Evolutionary conservation across 2,797 vertebrate genomes (phyloP).

Genomic region (Gymnoscopelus microlampas): DNA sequence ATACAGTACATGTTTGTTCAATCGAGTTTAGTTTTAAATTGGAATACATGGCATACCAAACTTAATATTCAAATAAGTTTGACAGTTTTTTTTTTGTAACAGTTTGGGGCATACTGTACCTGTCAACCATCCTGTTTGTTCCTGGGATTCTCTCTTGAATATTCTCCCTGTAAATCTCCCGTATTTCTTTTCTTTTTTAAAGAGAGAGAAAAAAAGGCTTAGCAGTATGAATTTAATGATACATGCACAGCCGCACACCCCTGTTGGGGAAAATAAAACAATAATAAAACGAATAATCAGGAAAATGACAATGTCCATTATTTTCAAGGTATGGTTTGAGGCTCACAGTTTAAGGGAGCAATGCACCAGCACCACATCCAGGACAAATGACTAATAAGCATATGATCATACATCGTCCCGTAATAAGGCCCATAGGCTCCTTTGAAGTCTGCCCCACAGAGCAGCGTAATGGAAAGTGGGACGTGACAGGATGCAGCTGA

Average conservation of each 20-base stretch:
- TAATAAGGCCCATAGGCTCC: slow-evolving; percentile 41
- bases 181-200: too few species aligned
- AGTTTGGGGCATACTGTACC: too few species aligned
- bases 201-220: background rate
- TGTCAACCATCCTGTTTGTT: too few species aligned
- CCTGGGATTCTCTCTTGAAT: too few species aligned
- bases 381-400: slow-evolving; percentile 38
- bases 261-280: background rate
- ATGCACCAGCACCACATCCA: background rate
- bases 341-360: background rate
- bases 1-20: too few species aligned
- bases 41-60: too few species aligned
- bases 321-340: slow-evolving; percentile 3
- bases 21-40: too few species aligned
- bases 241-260: background rate
- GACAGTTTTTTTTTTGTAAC: too few species aligned
- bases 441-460: slow-evolving; percentile 65
- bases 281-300: too few species aligned
- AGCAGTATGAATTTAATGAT: background rate
- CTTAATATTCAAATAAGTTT: too few species aligned
- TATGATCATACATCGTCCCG: slow-evolving; percentile 23
- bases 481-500: slow-evolving; percentile 60
- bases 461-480: slow-evolving; percentile 55
- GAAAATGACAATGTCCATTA: too few species aligned
- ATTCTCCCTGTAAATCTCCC: too few species aligned